These are phyloP conservation scores for Thera obeliscata DNA, from an alignment of 2,888 invertebrate genomes.

Conservation along the genomic window DNA sequence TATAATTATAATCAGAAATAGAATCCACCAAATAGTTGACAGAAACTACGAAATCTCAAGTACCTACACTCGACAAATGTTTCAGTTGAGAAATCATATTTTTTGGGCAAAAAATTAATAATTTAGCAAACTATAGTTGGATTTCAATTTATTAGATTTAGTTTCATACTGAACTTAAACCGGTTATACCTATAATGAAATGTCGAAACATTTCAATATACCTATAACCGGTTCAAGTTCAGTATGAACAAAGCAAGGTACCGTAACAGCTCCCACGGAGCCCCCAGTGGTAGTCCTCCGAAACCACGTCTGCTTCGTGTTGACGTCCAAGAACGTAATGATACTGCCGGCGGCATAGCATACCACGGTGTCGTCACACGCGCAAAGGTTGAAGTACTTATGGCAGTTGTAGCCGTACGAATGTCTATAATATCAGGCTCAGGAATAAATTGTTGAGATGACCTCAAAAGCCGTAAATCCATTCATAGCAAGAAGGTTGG, in stretches of 20 bases:
- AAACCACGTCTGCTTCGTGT: constrained; percentile 87
- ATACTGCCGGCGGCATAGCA: constrained; percentile 93
- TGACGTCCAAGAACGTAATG: constrained; percentile 89
- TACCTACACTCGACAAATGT: too few relatives aligned
- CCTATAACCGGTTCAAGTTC: background rate
- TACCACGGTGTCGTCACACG: constrained; percentile 89
- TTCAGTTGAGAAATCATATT: too few relatives aligned
- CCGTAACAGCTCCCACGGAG: constrained; percentile 92
- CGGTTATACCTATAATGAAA: too few relatives aligned
- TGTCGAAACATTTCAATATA: too few relatives aligned
- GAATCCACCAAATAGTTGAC: too few relatives aligned
- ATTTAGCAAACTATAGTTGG: too few relatives aligned
- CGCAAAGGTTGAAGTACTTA: constrained; percentile 91
- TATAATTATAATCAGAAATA: too few relatives aligned
- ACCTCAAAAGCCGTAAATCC: background rate
- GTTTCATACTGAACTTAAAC: too few relatives aligned
- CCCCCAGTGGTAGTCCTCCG: constrained; percentile 90
- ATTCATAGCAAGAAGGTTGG: too few relatives aligned
- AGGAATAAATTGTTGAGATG: background rate
- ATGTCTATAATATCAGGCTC: constrained; percentile 80
- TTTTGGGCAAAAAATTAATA: too few relatives aligned
- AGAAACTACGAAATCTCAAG: too few relatives aligned
- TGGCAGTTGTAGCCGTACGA: constrained; percentile 95
- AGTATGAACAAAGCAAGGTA: constrained; percentile 55
- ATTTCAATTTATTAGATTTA: too few relatives aligned